Evolutionary conservation across 1,140 invertebrate genomes (phyloP).

Genomic region (Colletes gigas): DNA sequence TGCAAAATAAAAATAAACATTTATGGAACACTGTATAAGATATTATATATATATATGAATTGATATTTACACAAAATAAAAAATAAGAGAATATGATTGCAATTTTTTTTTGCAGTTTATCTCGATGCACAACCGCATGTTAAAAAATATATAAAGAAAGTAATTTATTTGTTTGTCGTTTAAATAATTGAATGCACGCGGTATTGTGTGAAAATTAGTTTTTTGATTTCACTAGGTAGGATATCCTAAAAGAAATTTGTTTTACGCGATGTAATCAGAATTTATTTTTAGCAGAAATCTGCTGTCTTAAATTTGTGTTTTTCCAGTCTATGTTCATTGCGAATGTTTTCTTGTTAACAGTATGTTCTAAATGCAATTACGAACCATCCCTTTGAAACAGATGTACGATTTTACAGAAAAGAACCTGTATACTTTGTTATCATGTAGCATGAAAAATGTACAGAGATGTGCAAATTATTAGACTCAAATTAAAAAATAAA

Average conservation of each 20-base stretch:
- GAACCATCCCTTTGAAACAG: background rate
- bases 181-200: background rate
- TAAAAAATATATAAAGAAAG: background rate
- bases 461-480: no score
- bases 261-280: slow-evolving; percentile 44
- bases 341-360: slow-evolving; percentile 23
- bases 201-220: background rate
- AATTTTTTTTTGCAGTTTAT: background rate
- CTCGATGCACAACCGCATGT: background rate
- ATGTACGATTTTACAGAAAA: slow-evolving; percentile 18
- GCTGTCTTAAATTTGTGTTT: slow-evolving; percentile 35
- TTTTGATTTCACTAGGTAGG: slow-evolving; percentile 11
- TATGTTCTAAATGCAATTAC: slow-evolving; percentile 36
- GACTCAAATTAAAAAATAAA: no score
- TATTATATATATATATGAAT: background rate
- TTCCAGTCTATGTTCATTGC: slow-evolving; percentile 23
- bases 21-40: background rate
- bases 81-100: background rate
- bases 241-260: slow-evolving; percentile 32
- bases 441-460: slow-evolving; percentile 20
- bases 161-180: background rate
- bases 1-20: background rate
- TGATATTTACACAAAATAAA: background rate
- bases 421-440: slow-evolving; percentile 2
- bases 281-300: slow-evolving; percentile 55